Base-by-base conservation (phyloP, 2,888 invertebrate genomes). In the Pseudeuparius sepicola region DNA sequence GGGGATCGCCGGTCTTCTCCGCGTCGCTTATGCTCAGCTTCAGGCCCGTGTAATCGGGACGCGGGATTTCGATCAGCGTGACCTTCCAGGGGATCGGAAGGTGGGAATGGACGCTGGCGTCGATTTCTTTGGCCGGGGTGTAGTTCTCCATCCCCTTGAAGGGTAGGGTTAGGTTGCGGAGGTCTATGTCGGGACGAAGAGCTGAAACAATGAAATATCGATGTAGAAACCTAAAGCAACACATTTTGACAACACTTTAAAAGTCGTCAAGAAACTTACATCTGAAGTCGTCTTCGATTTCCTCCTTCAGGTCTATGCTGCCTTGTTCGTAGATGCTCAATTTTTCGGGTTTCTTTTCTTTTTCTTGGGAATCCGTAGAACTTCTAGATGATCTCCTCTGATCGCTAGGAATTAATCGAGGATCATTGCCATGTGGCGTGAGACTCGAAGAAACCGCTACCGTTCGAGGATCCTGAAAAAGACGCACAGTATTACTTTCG, bases 111-210 rank as follows among this genome's bases (percentile, higher is more conserved):
- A 84, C 70, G 20, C 84, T 83, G 5, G 82, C 88, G 53, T 87
- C 84, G 41, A 89, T 87, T 66, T 89, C 89, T 0, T 79, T 82
- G 14, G 87, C 87, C 1, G 88, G 86, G 9, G 79, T 73, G 56
- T 85, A 86, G 48, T 82, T 76, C n/a, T 82, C 76, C 50, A 67
- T 65, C 29, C 80, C 75, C 57, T 86, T 84, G 53, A 87, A 86
- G 0, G 86, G 84, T 37, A 82, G 59, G 14, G 72, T 70, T 47
- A 84, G 61, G 39, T 66, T 65, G 14, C 87, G 70, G 43, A 88
- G 68, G 61, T 87, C 88, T 18, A 82, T 73, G 52, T 88, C 87
- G 7, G 67, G 62, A 10, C 67, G 45, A 29, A 44, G 39, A 11
- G 71, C 67, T 48, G 66, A 64, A 38, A 49, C 31, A 28, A 60